Evolutionary conservation across 2,113 vertebrate species (phyloP).

Genomic region (Silurus glanis): DNA sequence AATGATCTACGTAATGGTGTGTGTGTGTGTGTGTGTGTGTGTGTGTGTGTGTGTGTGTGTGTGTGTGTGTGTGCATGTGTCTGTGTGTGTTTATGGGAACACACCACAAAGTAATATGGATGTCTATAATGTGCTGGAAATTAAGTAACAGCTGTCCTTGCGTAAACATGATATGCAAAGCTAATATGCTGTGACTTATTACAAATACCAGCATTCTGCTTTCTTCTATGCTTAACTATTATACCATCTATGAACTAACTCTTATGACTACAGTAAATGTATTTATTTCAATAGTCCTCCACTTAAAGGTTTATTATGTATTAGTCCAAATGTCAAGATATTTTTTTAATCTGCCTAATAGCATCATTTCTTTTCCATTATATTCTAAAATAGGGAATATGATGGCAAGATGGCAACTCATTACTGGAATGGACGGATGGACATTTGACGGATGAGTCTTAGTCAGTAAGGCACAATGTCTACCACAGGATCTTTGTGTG

Average conservation of each 20-base stretch:
- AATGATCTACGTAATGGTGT: constrained; percentile 81
- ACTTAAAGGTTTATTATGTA: neutral
- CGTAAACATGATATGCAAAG: constrained; percentile 65
- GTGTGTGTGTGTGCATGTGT: constrained; percentile 30
- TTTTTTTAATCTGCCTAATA: neutral
- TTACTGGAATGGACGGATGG: constrained; percentile 61
- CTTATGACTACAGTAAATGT: neutral
- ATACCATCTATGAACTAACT: neutral
- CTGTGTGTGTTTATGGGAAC: constrained; percentile 73
- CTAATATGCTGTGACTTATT: constrained; percentile 31
- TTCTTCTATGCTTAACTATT: neutral
- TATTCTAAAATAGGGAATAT: constrained; percentile 65
- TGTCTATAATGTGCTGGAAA: constrained; percentile 66
- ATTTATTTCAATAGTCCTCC: neutral
- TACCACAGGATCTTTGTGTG: neutral
- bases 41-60: constrained; percentile 54
- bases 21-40: constrained; percentile 57
- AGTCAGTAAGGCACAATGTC: constrained; percentile 37
- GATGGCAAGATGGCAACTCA: constrained; percentile 63
- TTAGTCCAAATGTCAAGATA: neutral
- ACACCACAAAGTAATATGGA: constrained; percentile 73
- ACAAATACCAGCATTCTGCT: neutral
- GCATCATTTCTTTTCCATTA: constrained; percentile 33
- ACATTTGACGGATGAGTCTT: constrained; percentile 52
- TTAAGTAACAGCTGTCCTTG: constrained; percentile 79